phyloP scores from a whole-genome alignment of 2,113 vertebrate genomes.

The Proteles cristata region DNA sequence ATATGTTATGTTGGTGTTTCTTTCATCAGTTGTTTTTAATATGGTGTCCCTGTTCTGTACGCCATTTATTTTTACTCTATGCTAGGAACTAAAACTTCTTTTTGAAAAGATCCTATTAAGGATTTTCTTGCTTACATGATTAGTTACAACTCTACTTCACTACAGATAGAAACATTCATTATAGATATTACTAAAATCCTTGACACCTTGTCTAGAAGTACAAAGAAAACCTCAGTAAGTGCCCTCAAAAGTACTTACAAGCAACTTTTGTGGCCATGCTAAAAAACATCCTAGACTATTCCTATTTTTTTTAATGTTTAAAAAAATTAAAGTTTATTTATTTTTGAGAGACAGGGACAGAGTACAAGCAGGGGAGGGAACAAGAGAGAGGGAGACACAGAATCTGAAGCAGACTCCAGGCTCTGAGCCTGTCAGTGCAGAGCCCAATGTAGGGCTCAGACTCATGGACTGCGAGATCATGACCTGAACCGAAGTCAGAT shows the following conservation, averaged over 20 bases:
- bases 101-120: neutral
- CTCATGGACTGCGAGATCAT: no score
- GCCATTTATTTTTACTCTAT: neutral
- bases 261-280: neutral
- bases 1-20: neutral
- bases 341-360: no score
- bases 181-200: neutral
- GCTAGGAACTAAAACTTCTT: neutral
- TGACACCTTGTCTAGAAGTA: neutral
- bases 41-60: neutral
- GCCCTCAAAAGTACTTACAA: neutral
- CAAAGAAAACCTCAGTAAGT: neutral
- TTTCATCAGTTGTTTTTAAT: neutral
- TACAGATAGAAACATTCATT: neutral
- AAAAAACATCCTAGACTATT: neutral
- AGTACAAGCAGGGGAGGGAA: no score
- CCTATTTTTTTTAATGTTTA: no score
- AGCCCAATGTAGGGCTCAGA: no score
- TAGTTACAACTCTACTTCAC: neutral
- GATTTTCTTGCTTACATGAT: constrained; percentile 19
- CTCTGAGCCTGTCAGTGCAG: no score
- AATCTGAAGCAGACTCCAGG: no score
- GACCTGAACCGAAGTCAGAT: no score
- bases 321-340: no score
- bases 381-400: no score